A percentile compares a stretch with the other conserved stretches of the same genome.
phyloP scores from a whole-genome alignment of 2,888 invertebrate genomes.

The Diaperis boleti region DNA sequence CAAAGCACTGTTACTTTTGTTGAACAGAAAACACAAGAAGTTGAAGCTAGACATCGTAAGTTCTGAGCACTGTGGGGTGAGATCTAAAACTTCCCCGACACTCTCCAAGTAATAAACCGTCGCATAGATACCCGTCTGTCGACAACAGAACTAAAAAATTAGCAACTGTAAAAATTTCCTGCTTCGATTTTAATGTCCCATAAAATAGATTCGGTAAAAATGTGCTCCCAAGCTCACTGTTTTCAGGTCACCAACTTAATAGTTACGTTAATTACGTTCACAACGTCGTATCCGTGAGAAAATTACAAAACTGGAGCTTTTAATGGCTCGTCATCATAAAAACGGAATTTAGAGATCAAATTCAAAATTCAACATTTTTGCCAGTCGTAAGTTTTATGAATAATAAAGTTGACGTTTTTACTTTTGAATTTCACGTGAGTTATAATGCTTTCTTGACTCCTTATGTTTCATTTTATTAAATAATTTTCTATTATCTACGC shows the following conservation, averaged over 20 bases:
- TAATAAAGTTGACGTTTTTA: constrained; percentile 9
- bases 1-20: constrained; percentile 29
- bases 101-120: constrained; percentile 23
- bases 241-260: constrained; percentile 32
- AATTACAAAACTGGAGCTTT: constrained; percentile 20
- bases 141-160: constrained; percentile 20
- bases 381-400: constrained; percentile 3
- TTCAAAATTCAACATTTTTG: constrained; percentile 10
- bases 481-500: not conserved
- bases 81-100: constrained; percentile 16
- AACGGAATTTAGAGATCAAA: constrained; percentile 1
- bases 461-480: not conserved
- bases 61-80: constrained; percentile 7
- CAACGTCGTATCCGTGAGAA: constrained; percentile 12
- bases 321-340: constrained; percentile 17
- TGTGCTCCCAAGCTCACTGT: constrained; percentile 2
- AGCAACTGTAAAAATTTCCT: constrained; percentile 12
- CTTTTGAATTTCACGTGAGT: constrained; percentile 2
- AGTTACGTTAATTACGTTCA: constrained; percentile 35
- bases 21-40: constrained; percentile 27
- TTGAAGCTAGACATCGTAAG: constrained; percentile 21
- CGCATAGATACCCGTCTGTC: constrained; percentile 25
- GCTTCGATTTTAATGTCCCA: constrained; percentile 2
- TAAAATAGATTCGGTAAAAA: constrained; percentile 8
- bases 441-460: not conserved